phyloP scores from a whole-genome alignment of 2,888 invertebrate species.

The Heteromurus nitidus region DNA sequence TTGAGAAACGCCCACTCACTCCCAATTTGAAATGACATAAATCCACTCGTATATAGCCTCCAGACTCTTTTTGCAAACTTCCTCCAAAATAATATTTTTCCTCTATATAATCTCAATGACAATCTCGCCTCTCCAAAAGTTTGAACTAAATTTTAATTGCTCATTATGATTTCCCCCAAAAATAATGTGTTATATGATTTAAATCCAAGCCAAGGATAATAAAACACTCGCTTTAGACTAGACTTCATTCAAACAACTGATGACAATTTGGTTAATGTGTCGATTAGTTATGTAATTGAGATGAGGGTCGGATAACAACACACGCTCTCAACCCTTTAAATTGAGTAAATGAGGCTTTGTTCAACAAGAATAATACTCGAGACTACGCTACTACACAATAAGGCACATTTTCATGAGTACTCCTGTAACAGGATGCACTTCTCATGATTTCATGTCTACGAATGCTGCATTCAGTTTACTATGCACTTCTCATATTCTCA shows the following conservation, averaged over 20 bases:
- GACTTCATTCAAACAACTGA: conserved; percentile 7
- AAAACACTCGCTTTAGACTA: neutral
- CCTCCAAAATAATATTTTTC: too few relatives aligned
- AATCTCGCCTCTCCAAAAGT: too few relatives aligned
- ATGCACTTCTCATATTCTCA: too few relatives aligned
- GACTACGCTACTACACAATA: neutral
- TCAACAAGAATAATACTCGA: neutral
- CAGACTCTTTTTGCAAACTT: too few relatives aligned
- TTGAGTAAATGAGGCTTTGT: neutral
- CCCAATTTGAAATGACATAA: too few relatives aligned
- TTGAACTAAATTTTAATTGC: too few relatives aligned
- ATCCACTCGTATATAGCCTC: too few relatives aligned
- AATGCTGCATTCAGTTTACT: neutral
- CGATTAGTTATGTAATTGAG: conserved; percentile 19
- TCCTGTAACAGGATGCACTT: conserved; percentile 3
- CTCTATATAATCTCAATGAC: too few relatives aligned
- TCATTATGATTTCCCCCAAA: too few relatives aligned
- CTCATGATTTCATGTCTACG: too few relatives aligned
- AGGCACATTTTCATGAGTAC: neutral
- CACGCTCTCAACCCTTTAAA: neutral
- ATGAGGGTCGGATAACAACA: conserved; percentile 24
- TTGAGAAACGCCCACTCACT: too few relatives aligned
- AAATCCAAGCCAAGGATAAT: neutral
- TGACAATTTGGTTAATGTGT: neutral
- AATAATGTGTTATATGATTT: neutral